Conservation (phyloP, 2,797 vertebrate species). For the Neosilurus mollespiculum region DNA sequence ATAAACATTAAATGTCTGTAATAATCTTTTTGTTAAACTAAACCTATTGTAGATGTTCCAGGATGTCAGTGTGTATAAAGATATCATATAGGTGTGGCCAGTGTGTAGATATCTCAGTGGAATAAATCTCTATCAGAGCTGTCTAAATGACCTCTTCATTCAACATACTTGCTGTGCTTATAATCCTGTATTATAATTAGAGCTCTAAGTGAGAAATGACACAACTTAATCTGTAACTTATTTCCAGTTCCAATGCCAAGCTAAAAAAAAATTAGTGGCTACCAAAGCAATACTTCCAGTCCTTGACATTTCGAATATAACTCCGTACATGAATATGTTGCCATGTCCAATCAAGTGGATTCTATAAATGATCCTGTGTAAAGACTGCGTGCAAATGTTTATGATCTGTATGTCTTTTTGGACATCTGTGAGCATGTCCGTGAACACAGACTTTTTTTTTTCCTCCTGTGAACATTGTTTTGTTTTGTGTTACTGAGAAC, state of each 20-base stretch:
- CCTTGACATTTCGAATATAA: slow-evolving; percentile 52
- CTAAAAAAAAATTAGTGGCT: neutral
- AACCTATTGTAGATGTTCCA: slow-evolving; percentile 4
- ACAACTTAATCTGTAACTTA: slow-evolving; percentile 51
- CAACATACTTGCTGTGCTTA: slow-evolving; percentile 55
- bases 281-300: slow-evolving; percentile 10
- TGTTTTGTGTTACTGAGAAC: too few relatives aligned
- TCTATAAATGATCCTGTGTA: neutral
- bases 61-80: slow-evolving; percentile 40
- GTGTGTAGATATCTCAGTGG: slow-evolving; percentile 63
- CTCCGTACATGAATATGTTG: neutral
- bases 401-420: slow-evolving; percentile 4
- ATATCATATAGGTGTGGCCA: slow-evolving; percentile 63
- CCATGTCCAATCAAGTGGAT: slow-evolving; percentile 1
- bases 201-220: slow-evolving; percentile 48
- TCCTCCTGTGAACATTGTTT: too few relatives aligned
- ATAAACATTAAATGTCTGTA: neutral
- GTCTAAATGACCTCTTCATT: slow-evolving; percentile 76
- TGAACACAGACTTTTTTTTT: slow-evolving; percentile 3
- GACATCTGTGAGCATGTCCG: neutral
- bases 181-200: slow-evolving; percentile 67
- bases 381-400: slow-evolving; percentile 12
- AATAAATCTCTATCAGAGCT: slow-evolving; percentile 65
- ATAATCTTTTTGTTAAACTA: slow-evolving; percentile 14
- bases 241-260: slow-evolving; percentile 36